Conservation (phyloP, 2,888 invertebrate genomes). For the Plebejus argus region DNA sequence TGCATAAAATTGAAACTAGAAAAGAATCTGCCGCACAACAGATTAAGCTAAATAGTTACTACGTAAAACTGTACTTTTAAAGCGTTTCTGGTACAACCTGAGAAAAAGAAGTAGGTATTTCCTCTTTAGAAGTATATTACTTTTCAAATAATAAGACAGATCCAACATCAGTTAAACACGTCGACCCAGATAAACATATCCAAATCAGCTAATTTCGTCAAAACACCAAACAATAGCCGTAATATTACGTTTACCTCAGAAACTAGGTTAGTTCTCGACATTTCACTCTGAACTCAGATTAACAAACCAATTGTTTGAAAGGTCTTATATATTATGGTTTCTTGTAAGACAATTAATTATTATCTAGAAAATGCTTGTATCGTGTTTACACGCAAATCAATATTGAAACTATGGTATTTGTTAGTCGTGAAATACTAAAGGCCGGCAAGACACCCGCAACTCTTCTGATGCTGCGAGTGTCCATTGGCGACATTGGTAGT, state of each 20-base stretch:
- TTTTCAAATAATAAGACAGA: not conserved
- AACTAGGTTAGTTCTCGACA: conserved; percentile 49
- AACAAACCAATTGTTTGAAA: conserved; percentile 54
- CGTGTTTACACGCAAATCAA: conserved; percentile 9
- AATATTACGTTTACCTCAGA: conserved; percentile 14
- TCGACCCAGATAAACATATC: not conserved
- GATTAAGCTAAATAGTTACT: no score
- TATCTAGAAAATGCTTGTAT: conserved; percentile 19
- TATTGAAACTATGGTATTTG: conserved; percentile 7
- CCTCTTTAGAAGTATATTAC: not conserved
- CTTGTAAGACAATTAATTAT: conserved; percentile 25
- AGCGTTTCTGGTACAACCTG: no score
- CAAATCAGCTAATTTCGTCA: conserved; percentile 22
- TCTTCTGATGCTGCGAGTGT: no score
- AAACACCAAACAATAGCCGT: not conserved
- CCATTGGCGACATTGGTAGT: no score
- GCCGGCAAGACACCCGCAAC: no score
- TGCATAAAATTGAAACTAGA: not conserved
- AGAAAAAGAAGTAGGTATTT: no score
- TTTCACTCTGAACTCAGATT: conserved; percentile 60
- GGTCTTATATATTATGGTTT: conserved; percentile 25
- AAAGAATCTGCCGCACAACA: no score
- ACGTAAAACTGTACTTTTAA: no score
- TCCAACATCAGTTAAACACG: not conserved
- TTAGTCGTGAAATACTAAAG: not conserved